phyloP scores from a whole-genome alignment of 2,888 invertebrate genomes.

The Lysandra bellargus region DNA sequence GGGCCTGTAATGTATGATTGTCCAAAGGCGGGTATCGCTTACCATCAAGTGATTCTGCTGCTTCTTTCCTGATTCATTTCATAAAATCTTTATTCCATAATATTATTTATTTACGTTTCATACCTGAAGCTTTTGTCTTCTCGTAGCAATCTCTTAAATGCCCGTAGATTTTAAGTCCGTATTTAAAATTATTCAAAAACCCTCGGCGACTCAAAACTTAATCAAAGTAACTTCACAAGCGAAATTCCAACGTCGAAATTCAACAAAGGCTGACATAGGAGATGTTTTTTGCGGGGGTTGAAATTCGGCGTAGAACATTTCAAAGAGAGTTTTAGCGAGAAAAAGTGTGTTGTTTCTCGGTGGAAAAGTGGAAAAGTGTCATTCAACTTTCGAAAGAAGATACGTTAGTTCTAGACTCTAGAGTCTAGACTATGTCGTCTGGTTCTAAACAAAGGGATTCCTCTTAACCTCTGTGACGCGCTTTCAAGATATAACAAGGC shows the following conservation, averaged over 20 bases:
- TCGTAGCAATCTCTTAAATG: neutral
- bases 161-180: neutral
- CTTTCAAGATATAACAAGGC: neutral
- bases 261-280: neutral
- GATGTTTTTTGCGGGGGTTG: conserved; percentile 5
- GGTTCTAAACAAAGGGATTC: neutral
- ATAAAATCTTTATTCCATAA: neutral
- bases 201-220: conserved; percentile 9
- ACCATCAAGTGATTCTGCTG: neutral
- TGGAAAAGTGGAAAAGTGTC: neutral
- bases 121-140: neutral
- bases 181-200: neutral
- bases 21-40: too few relatives aligned
- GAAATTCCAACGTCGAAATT: neutral
- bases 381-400: neutral
- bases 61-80: neutral
- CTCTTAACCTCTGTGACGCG: conserved; percentile 1
- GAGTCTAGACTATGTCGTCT: neutral
- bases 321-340: conserved; percentile 9
- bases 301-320: conserved; percentile 12
- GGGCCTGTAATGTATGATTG: too few relatives aligned
- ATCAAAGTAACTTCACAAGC: conserved; percentile 17
- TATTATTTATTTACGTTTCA: neutral
- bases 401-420: neutral
- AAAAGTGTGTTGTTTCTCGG: conserved; percentile 10